Evolutionary conservation across 2,797 vertebrate species (phyloP).

Genomic region (Myotis daubentonii): DNA sequence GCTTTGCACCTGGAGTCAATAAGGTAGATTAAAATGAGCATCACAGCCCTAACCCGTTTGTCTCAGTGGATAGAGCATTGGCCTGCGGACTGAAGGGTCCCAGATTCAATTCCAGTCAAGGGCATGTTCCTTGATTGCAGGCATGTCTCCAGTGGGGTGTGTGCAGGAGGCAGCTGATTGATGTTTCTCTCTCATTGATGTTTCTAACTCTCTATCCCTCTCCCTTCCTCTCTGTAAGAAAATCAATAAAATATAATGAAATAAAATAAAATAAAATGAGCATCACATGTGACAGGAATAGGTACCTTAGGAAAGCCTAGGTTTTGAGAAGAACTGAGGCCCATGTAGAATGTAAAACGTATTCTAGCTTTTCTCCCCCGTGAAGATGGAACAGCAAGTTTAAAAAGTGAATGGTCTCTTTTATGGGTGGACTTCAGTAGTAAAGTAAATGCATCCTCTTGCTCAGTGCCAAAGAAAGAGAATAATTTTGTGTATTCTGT

Average conservation of each 20-base stretch:
- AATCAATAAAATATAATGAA: too few species aligned
- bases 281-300: conserved; percentile 15
- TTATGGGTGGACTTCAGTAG: conserved; percentile 52
- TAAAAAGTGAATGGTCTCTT: conserved; percentile 42
- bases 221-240: too few species aligned
- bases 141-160: too few species aligned
- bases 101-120: too few species aligned
- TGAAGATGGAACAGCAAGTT: conserved; percentile 42
- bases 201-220: too few species aligned
- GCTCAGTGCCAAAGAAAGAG: conserved; percentile 47
- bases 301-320: conserved; percentile 43
- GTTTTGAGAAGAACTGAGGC: conserved; percentile 44
- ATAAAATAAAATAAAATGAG: conserved; percentile 26
- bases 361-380: background rate
- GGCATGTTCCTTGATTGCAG: too few species aligned
- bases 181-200: too few species aligned
- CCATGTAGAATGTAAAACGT: background rate
- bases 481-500: conserved; percentile 54
- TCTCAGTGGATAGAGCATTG: too few species aligned
- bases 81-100: too few species aligned
- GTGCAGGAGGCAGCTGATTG: too few species aligned
- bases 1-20: conserved; percentile 34
- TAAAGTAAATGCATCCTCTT: conserved; percentile 59
- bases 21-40: conserved; percentile 58
- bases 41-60: background rate